Conservation (phyloP, 2,113 vertebrate genomes). For the Corythornis madagascariensis region DNA sequence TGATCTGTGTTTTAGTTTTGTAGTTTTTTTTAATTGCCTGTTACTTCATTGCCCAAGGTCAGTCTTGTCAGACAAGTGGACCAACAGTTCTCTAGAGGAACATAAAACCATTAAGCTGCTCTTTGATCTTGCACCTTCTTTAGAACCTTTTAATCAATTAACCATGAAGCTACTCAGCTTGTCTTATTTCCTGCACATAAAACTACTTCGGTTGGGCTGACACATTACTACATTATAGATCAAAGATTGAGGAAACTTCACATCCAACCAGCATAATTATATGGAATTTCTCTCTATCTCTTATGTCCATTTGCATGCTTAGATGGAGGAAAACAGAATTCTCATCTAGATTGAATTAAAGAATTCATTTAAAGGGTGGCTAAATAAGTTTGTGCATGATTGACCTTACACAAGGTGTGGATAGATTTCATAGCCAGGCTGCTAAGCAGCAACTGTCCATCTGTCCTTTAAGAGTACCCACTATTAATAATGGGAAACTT, state of each 20-base stretch:
- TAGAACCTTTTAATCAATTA: conserved; percentile 85
- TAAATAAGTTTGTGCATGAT: conserved; percentile 3
- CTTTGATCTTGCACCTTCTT: conserved; percentile 85
- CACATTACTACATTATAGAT: conserved; percentile 77
- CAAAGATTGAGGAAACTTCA: conserved; percentile 76
- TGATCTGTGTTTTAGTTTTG: conserved; percentile 43
- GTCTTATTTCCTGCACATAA: conserved; percentile 76
- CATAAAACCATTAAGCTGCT: conserved; percentile 74
- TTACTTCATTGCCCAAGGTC: conserved; percentile 73
- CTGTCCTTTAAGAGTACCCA: not conserved
- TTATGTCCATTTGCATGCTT: conserved; percentile 51
- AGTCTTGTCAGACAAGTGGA: conserved; percentile 69
- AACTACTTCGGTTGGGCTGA: conserved; percentile 76
- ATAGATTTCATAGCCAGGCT: not conserved
- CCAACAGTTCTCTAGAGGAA: conserved; percentile 73
- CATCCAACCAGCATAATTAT: conserved; percentile 66
- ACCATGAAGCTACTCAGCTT: conserved; percentile 80
- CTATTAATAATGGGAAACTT: not conserved
- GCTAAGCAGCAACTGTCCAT: not conserved
- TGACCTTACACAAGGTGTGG: not conserved
- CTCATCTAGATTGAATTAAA: conserved; percentile 38
- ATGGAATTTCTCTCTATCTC: conserved; percentile 44
- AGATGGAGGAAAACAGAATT: conserved; percentile 20
- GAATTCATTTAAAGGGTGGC: not conserved
- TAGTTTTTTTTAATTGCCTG: conserved; percentile 58